Conservation (phyloP, 2,888 invertebrate species). For the Gisinianus flammeolus region DNA sequence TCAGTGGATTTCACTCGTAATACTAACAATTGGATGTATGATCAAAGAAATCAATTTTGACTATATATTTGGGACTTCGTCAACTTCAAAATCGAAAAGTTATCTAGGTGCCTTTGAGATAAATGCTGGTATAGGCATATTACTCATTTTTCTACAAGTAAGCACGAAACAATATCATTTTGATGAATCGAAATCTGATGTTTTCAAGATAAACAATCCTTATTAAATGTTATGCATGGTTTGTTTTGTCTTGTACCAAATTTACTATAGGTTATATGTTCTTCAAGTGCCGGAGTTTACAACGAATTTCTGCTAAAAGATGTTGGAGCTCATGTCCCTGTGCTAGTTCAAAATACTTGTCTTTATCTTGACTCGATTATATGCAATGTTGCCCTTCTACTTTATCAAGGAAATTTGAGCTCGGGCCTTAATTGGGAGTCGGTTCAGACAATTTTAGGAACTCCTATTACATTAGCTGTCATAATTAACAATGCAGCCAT, state of each 20-base stretch:
- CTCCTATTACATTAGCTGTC: constrained; percentile 74
- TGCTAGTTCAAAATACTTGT: constrained; percentile 91
- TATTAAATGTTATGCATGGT: not conserved
- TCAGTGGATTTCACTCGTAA: constrained; percentile 88
- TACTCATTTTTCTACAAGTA: constrained; percentile 65
- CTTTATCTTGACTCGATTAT: constrained; percentile 94
- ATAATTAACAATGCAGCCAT: constrained; percentile 88
- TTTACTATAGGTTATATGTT: constrained; percentile 70
- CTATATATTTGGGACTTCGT: constrained; percentile 39
- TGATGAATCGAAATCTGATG: too few species aligned
- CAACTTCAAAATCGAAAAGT: constrained; percentile 8
- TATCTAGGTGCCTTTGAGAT: constrained; percentile 29
- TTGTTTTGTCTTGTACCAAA: too few species aligned
- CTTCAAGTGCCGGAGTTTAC: constrained; percentile 93
- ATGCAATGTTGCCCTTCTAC: constrained; percentile 80
- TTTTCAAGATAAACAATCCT: too few species aligned
- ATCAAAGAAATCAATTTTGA: constrained; percentile 78
- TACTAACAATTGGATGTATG: constrained; percentile 88
- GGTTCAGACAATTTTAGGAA: constrained; percentile 55
- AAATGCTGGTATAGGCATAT: constrained; percentile 21
- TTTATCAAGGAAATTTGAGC: constrained; percentile 71
- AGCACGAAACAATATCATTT: constrained; percentile 22
- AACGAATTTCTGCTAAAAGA: constrained; percentile 92
- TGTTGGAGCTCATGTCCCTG: constrained; percentile 80
- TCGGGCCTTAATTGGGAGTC: constrained; percentile 67